Evolutionary conservation across 2,888 invertebrate genomes (phyloP).

Genomic region (Ethmia dodecea): DNA sequence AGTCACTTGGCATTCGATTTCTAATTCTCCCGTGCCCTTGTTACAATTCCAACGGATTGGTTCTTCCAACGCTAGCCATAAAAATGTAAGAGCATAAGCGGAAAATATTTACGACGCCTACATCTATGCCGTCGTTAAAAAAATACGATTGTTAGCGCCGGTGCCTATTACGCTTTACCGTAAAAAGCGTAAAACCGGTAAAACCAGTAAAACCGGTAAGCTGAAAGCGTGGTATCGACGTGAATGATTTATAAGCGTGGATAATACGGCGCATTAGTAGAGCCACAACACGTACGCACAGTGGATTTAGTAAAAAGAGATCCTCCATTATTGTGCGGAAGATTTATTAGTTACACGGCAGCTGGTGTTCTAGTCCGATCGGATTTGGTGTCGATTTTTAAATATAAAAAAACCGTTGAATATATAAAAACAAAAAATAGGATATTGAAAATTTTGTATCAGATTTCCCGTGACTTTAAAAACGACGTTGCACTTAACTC

Average conservation of each 20-base stretch:
- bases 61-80: too few species aligned
- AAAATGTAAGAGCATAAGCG: conserved; percentile 23
- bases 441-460: too few species aligned
- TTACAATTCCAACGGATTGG: too few species aligned
- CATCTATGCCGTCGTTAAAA: conserved; percentile 21
- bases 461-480: too few species aligned
- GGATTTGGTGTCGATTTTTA: too few species aligned
- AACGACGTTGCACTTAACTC: too few species aligned
- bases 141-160: conserved; percentile 30
- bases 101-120: conserved; percentile 30
- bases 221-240: conserved; percentile 49
- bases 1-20: too few species aligned
- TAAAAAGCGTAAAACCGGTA: not conserved
- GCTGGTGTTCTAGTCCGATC: too few species aligned
- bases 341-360: conserved; percentile 48
- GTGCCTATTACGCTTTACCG: conserved; percentile 21
- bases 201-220: conserved; percentile 26
- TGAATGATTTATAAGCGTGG: conserved; percentile 64
- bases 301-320: conserved; percentile 59
- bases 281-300: conserved; percentile 56
- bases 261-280: conserved; percentile 54
- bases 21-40: too few species aligned
- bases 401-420: too few species aligned
- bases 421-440: too few species aligned
- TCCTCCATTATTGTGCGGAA: conserved; percentile 38